These are phyloP conservation scores for Fistularia tabacaria DNA, from an alignment of 2,797 vertebrate genomes.

Conservation along the genomic window DNA sequence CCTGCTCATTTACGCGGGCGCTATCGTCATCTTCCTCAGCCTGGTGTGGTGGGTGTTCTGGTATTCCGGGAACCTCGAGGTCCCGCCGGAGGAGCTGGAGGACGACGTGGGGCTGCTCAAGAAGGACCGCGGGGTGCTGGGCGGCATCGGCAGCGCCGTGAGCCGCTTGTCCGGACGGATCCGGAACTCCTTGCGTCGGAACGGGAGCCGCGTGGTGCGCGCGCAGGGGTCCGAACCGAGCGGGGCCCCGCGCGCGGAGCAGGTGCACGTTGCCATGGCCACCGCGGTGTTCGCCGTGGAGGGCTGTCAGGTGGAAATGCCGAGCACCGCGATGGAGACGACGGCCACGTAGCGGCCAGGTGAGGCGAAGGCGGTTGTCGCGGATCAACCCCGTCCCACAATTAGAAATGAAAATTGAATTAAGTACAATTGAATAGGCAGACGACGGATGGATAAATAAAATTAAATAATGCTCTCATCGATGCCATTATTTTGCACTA, in stretches of 20 bases:
- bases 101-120: slow-evolving; percentile 77
- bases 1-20: slow-evolving; percentile 87
- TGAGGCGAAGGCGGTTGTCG: slow-evolving; percentile 12
- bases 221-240: slow-evolving; percentile 16
- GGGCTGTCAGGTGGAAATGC: slow-evolving; percentile 22
- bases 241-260: slow-evolving; percentile 4
- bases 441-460: too few relatives aligned
- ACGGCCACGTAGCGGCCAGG: slow-evolving; percentile 45
- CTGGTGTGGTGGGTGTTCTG: slow-evolving; percentile 95
- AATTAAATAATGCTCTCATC: too few relatives aligned
- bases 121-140: slow-evolving; percentile 33
- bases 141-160: slow-evolving; percentile 58
- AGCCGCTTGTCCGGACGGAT: slow-evolving; percentile 72
- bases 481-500: too few relatives aligned
- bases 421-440: too few relatives aligned
- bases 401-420: too few relatives aligned
- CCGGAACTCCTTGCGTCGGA: slow-evolving; percentile 48
- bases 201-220: not conserved
- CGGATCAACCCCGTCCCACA: too few relatives aligned
- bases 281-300: not conserved
- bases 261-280: slow-evolving; percentile 43
- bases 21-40: slow-evolving; percentile 87
- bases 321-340: slow-evolving; percentile 40
- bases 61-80: slow-evolving; percentile 90
- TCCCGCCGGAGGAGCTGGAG: slow-evolving; percentile 74